phyloP scores from a whole-genome alignment of 2,888 invertebrate genomes.

The Polyommatus iphigenia region DNA sequence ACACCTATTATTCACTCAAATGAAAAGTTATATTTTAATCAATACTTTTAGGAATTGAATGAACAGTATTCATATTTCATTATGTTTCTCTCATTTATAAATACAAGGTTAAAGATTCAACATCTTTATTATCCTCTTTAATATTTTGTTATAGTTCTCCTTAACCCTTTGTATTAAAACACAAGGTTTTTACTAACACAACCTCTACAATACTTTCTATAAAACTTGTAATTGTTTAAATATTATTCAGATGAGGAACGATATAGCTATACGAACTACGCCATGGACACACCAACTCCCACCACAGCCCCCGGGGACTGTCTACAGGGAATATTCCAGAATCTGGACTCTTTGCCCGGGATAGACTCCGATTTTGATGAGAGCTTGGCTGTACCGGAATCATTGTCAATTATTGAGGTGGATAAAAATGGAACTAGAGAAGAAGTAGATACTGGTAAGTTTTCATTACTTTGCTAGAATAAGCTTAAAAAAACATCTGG shows the following conservation, averaged over 20 bases:
- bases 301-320: conserved; percentile 62
- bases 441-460: conserved; percentile 55
- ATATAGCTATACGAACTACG: conserved; percentile 73
- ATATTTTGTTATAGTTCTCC: too few relatives aligned
- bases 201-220: not conserved
- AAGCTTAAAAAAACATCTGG: not conserved
- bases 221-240: too few relatives aligned
- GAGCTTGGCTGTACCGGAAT: conserved; percentile 87
- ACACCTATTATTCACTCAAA: too few relatives aligned
- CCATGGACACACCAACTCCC: conserved; percentile 72
- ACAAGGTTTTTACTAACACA: not conserved
- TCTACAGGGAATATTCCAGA: conserved; percentile 70
- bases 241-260: conserved; percentile 65
- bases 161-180: too few relatives aligned
- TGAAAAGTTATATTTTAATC: too few relatives aligned
- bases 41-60: too few relatives aligned
- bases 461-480: not conserved
- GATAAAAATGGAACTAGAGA: conserved; percentile 65
- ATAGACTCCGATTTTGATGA: conserved; percentile 90
- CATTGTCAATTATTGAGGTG: conserved; percentile 83
- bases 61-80: too few relatives aligned
- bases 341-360: conserved; percentile 75
- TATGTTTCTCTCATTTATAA: too few relatives aligned
- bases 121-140: too few relatives aligned
- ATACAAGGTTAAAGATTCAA: too few relatives aligned